These are phyloP conservation scores for Alosa alosa DNA, from an alignment of 2,113 vertebrate genomes.

Conservation along the genomic window DNA sequence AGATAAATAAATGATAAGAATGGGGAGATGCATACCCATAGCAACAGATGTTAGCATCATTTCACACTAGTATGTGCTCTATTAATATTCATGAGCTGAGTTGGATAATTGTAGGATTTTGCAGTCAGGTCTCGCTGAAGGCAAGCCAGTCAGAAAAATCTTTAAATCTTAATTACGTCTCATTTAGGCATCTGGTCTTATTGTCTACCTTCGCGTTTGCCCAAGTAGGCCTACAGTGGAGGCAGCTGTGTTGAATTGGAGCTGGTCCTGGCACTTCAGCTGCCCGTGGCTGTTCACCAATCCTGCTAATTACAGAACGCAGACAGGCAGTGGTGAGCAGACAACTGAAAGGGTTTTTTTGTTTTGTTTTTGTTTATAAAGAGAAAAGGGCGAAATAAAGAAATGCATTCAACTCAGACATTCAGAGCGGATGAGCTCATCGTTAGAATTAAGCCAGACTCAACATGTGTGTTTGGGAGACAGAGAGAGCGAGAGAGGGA, in stretches of 20 bases:
- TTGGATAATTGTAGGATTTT: background rate
- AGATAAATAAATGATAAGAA: background rate
- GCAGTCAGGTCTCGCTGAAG: background rate
- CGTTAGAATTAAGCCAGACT: conserved; percentile 29
- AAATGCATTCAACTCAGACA: conserved; percentile 61
- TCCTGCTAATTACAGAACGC: conserved; percentile 16
- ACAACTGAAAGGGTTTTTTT: conserved; percentile 26
- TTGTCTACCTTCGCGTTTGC: conserved; percentile 52
- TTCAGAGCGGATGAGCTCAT: conserved; percentile 69
- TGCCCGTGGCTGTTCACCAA: conserved; percentile 45
- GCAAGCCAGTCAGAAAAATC: background rate
- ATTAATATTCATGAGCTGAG: background rate
- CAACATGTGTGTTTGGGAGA: conserved; percentile 35
- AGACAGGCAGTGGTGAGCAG: conserved; percentile 12
- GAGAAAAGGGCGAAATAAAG: conserved; percentile 4
- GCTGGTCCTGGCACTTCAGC: conserved; percentile 43
- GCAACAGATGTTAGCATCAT: background rate
- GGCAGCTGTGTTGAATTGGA: conserved; percentile 38
- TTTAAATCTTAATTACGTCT: conserved; percentile 50
- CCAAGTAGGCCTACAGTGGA: background rate
- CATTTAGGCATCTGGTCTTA: conserved; percentile 51
- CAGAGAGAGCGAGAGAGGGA: no score
- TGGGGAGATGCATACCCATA: background rate
- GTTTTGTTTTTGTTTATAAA: background rate
- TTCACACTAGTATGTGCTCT: background rate